Evolutionary conservation across 2,113 vertebrate genomes (phyloP).

Genomic region (Acanthochromis polyacanthus): DNA sequence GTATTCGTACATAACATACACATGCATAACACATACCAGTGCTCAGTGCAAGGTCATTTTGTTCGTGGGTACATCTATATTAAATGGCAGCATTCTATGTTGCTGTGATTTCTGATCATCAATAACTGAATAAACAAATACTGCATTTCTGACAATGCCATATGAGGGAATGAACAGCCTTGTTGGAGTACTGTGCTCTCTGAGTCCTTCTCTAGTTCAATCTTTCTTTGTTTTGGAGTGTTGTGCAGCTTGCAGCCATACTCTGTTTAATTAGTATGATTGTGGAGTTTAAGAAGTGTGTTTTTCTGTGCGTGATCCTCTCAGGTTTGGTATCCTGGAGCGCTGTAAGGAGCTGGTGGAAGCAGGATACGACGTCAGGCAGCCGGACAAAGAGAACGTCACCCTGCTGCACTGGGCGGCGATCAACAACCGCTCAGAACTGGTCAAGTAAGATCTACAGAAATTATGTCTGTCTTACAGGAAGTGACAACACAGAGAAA

Average conservation of each 20-base stretch:
- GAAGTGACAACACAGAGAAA: too few relatives aligned
- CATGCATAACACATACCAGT: too few relatives aligned
- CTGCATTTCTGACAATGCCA: too few relatives aligned
- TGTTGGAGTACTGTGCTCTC: too few relatives aligned
- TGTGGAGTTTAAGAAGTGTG: background rate
- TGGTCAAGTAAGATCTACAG: constrained; percentile 89
- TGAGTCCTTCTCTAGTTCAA: too few relatives aligned
- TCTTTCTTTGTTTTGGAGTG: background rate
- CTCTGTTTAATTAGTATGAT: background rate
- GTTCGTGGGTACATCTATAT: too few relatives aligned
- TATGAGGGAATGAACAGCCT: too few relatives aligned
- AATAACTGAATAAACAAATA: too few relatives aligned
- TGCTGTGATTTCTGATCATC: too few relatives aligned
- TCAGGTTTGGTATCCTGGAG: constrained; percentile 93
- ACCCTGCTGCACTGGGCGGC: constrained; percentile 97
- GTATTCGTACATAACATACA: too few relatives aligned
- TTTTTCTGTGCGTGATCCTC: background rate
- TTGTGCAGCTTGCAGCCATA: background rate
- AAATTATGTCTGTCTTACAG: background rate
- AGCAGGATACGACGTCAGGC: constrained; percentile 93
- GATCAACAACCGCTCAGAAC: constrained; percentile 95
- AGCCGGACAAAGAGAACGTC: constrained; percentile 96
- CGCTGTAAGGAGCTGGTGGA: constrained; percentile 96
- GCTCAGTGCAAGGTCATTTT: too few relatives aligned
- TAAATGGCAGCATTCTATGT: too few relatives aligned